phyloP scores from a whole-genome alignment of 1,140 invertebrate genomes.

The Gryon sp. region DNA sequence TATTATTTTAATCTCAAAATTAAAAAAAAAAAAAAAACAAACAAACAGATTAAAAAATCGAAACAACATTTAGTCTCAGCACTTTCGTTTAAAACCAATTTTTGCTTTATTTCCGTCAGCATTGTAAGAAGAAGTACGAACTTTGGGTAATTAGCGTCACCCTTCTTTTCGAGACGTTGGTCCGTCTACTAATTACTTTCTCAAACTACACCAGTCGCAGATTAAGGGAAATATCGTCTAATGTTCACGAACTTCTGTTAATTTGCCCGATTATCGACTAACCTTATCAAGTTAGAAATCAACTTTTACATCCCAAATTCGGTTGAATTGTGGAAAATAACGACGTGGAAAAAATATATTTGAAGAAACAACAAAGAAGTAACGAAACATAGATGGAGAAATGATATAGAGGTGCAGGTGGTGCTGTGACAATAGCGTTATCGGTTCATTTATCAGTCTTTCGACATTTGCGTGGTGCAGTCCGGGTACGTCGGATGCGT shows the following conservation, averaged over 20 bases:
- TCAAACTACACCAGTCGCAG: conserved; percentile 31
- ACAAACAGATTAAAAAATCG: conserved; percentile 33
- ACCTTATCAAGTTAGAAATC: conserved; percentile 18
- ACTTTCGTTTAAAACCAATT: conserved; percentile 47
- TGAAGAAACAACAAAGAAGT: conserved; percentile 9
- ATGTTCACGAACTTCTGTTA: conserved; percentile 53
- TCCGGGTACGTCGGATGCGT: conserved; percentile 60
- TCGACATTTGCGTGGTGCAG: conserved; percentile 48
- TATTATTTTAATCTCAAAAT: conserved; percentile 5
- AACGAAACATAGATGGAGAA: conserved; percentile 48
- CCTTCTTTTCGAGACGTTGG: conserved; percentile 38
- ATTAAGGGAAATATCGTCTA: conserved; percentile 41
- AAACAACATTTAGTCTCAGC: conserved; percentile 41
- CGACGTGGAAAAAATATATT: conserved; percentile 12
- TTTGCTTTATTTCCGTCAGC: conserved; percentile 61
- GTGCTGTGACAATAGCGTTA: conserved; percentile 73
- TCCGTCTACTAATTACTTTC: conserved; percentile 55
- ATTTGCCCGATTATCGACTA: conserved; percentile 57
- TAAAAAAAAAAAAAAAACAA: conserved; percentile 46
- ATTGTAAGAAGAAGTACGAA: conserved; percentile 30
- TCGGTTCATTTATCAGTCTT: conserved; percentile 79
- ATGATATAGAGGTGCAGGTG: conserved; percentile 72
- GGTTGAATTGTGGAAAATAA: conserved; percentile 21
- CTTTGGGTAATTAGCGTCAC: conserved; percentile 62
- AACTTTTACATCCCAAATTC: conserved; percentile 17